Conservation (phyloP, 2,888 invertebrate species). For the Trachelus tabidus region DNA sequence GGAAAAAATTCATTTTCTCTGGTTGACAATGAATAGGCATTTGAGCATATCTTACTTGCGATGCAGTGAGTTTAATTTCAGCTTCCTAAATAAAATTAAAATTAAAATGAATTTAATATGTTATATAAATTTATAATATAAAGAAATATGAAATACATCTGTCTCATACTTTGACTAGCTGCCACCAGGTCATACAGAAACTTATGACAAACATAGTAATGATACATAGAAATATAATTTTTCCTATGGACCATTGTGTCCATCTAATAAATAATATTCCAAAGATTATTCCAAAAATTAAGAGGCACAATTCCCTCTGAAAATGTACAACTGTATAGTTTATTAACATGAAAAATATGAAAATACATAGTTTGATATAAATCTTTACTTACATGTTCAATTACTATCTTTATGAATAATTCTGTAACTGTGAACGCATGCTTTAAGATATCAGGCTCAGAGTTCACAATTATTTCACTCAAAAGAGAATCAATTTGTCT, state of each 20-base stretch:
- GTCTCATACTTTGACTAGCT: constrained; percentile 45
- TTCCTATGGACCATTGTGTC: constrained; percentile 29
- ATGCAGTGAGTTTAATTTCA: constrained; percentile 42
- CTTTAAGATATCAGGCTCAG: constrained; percentile 18
- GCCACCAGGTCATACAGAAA: constrained; percentile 51
- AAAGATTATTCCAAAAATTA: constrained; percentile 14
- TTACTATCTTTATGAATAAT: constrained; percentile 15
- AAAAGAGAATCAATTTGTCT: constrained; percentile 51
- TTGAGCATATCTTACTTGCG: constrained; percentile 37
- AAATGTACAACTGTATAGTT: constrained; percentile 10
- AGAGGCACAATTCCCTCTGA: constrained; percentile 28
- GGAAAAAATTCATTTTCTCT: constrained; percentile 34
- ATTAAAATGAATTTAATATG: not conserved
- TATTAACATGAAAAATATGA: constrained; percentile 6
- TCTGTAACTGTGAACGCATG: constrained; percentile 9
- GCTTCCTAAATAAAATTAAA: constrained; percentile 41
- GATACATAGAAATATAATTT: constrained; percentile 32
- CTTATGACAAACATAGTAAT: constrained; percentile 39
- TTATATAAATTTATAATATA: not conserved
- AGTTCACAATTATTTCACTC: constrained; percentile 35
- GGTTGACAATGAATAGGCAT: constrained; percentile 50
- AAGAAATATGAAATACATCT: not conserved
- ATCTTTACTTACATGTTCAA: constrained; percentile 27
- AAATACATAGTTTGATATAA: constrained; percentile 7
- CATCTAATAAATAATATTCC: constrained; percentile 28